Percentiles rank a stretch among this genome's conserved stretches.
Evolutionary conservation across 1,140 invertebrate species (phyloP).

Genomic region (Papilio aristodemus): DNA sequence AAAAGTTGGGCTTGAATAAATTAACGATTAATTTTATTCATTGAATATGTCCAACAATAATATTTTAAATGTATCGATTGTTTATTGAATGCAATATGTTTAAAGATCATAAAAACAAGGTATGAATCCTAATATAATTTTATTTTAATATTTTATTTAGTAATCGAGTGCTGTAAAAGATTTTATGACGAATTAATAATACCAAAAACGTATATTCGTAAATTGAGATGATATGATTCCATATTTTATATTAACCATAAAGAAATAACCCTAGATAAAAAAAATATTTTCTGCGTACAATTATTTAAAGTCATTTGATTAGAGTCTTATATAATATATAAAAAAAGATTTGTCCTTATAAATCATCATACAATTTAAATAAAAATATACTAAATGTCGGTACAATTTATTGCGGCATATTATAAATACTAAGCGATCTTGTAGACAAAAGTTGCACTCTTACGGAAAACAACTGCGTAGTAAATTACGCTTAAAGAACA

Average conservation of each 20-base stretch:
- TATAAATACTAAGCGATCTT: background rate
- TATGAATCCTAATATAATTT: background rate
- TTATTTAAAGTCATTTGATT: too few relatives aligned
- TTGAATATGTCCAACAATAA: slow-evolving; percentile 34
- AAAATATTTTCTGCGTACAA: too few relatives aligned
- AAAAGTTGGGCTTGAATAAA: slow-evolving; percentile 74
- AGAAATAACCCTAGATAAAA: too few relatives aligned
- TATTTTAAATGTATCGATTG: slow-evolving; percentile 39
- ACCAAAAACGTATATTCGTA: too few relatives aligned
- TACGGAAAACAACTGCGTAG: slow-evolving; percentile 24
- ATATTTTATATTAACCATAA: too few relatives aligned
- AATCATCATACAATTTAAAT: too few relatives aligned
- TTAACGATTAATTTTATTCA: slow-evolving; percentile 50
- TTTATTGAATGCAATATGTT: slow-evolving; percentile 40
- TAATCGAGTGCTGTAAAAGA: background rate
- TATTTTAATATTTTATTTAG: background rate
- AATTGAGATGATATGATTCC: too few relatives aligned
- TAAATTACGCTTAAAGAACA: slow-evolving; percentile 49
- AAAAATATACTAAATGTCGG: too few relatives aligned
- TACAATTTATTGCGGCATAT: background rate
- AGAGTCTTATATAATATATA: too few relatives aligned
- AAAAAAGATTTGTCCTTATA: too few relatives aligned
- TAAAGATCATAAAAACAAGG: slow-evolving; percentile 1
- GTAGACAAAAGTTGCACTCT: background rate
- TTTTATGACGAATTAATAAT: background rate